Evolutionary conservation across 37 sponge, comb jelly and placozoan species (phyloP), one percentile per base, ranked within the genome.

Genomic region (Chondrosia reniformis): DNA sequence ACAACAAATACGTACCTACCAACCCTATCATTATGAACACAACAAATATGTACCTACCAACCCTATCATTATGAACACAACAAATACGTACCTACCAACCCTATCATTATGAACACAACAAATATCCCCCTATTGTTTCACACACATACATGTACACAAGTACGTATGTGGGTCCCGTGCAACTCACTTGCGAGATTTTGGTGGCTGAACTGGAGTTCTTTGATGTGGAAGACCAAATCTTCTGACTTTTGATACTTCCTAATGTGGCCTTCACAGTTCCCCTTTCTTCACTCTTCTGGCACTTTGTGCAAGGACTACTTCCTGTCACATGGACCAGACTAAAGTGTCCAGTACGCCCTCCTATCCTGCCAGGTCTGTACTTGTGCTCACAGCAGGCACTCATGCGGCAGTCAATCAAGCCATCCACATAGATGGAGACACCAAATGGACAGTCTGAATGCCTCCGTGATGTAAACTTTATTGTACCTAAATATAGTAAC

Each of bases 361-460:
- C 74, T 24, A 83, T 13, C 61, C 85, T 84, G 22, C 97, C 97
- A 37, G 87, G 79, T 63, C 78, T 76, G 89, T 97, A 88, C 46
- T 77, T 80, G 80, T 92, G 92, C 79, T 97, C 98, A 45, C 98
- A 97, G 77, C 98, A 97, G 33, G 90, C 58, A 34, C 98, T 94
- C 74, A 97, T 33, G 15, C 98, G 76, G 6, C 78, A 80, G 76
- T 97, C 90, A 27, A 93, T 84, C 81, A 97, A 72, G 13, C 95
- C 90, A 55, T 86, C 84, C 56, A 89, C 54, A 41, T 94, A 97
- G 84, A 97, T 49, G 33, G 89, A 85, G 28, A 97, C 45, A 0
- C 95, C 98, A 64, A 89, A 94, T 0, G 95, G 95, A 71, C 87
- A 80, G n/a, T 85, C 93, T 55, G 75, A 33, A 65, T 93, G 94